These are phyloP conservation scores for Ellobium chinense DNA, from an alignment of 2,888 invertebrate species.

Conservation along the genomic window DNA sequence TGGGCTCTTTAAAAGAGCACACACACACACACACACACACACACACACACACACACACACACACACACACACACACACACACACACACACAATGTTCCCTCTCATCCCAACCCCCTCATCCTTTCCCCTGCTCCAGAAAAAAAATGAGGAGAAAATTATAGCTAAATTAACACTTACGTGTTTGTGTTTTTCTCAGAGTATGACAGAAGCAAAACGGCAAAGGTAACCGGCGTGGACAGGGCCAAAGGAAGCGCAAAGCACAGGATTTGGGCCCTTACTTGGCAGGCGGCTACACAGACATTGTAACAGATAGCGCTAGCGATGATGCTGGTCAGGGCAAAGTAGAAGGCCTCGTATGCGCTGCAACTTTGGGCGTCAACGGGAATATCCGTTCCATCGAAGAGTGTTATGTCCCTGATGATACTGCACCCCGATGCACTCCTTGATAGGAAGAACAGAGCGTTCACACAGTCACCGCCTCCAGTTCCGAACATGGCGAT, in stretches of 20 bases:
- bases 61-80: too few relatives aligned
- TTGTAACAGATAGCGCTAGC: constrained; percentile 62
- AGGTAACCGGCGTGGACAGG: constrained; percentile 58
- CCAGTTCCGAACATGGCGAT: constrained; percentile 53
- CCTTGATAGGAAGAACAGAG: constrained; percentile 51
- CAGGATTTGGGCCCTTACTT: constrained; percentile 62
- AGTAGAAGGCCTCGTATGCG: constrained; percentile 58
- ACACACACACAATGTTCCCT: too few relatives aligned
- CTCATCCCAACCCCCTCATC: too few relatives aligned
- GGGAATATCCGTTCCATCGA: constrained; percentile 30
- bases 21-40: too few relatives aligned
- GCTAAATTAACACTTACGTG: too few relatives aligned
- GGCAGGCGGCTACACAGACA: constrained; percentile 61
- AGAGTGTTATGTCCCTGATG: constrained; percentile 42
- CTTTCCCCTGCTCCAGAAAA: too few relatives aligned
- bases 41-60: too few relatives aligned
- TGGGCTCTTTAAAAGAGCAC: too few relatives aligned
- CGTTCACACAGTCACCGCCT: constrained; percentile 51
- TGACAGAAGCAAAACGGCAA: constrained; percentile 59
- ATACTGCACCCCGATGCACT: constrained; percentile 49
- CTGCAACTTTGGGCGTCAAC: constrained; percentile 46
- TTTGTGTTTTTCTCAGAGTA: constrained; percentile 48
- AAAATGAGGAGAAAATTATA: too few relatives aligned
- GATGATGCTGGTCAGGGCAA: constrained; percentile 58
- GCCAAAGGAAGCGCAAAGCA: constrained; percentile 62